These are phyloP conservation scores for Bubo bubo DNA, from an alignment of 2,113 vertebrate genomes.

Conservation along the genomic window DNA sequence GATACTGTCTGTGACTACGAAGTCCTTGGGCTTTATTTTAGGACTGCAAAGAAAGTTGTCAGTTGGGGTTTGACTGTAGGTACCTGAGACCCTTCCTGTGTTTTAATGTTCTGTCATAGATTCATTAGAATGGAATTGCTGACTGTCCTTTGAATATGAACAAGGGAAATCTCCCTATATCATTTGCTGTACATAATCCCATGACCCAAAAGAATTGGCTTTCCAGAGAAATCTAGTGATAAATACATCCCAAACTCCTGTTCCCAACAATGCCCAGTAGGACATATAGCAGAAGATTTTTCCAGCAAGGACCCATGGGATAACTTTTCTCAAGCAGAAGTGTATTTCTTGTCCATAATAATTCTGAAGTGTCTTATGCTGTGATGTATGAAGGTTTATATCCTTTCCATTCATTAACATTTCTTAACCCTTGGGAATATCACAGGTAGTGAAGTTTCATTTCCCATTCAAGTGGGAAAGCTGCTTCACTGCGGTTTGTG, in stretches of 20 bases:
- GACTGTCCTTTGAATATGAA: not conserved
- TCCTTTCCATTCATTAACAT: slow-evolving; percentile 15
- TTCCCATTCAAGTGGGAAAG: not conserved
- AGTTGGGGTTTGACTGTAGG: not conserved
- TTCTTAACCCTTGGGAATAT: not conserved
- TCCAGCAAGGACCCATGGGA: not conserved
- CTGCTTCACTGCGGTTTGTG: not conserved
- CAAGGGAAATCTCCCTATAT: not conserved
- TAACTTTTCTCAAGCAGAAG: not conserved
- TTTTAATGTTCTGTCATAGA: not conserved
- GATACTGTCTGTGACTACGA: not conserved
- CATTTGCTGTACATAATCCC: not conserved
- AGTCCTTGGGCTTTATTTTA: not conserved
- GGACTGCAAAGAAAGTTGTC: not conserved
- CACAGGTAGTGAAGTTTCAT: not conserved
- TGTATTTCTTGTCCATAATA: not conserved
- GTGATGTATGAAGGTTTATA: slow-evolving; percentile 44
- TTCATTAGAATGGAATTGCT: not conserved
- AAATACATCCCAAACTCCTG: not conserved
- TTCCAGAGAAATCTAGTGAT: not conserved
- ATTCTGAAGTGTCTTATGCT: not conserved
- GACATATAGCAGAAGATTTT: not conserved
- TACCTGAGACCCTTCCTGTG: not conserved
- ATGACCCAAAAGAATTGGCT: not conserved
- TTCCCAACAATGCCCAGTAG: not conserved